These are phyloP conservation scores for Oreocharis arfaki DNA, from an alignment of 2,113 vertebrate genomes.

Conservation along the genomic window DNA sequence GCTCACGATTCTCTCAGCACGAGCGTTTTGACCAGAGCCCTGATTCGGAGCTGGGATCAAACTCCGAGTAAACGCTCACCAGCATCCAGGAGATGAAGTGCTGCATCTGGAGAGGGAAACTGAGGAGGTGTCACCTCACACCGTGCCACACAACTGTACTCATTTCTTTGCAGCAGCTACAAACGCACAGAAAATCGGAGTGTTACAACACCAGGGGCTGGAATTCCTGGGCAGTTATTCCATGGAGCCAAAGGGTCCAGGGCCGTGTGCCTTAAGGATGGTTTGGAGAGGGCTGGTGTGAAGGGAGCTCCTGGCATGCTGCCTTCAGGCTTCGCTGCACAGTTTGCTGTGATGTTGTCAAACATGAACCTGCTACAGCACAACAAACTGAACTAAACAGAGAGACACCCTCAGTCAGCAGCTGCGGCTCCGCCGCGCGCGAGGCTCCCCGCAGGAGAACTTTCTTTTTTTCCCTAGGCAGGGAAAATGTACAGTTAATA, in stretches of 20 bases:
- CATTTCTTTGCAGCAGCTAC: neutral
- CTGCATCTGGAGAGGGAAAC: neutral
- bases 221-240: neutral
- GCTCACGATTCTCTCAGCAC: neutral
- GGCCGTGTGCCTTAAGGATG: neutral
- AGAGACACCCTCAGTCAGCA: neutral
- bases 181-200: neutral
- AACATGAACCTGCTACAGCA: conserved; percentile 28
- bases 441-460: neutral
- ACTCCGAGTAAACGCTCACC: neutral
- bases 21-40: neutral
- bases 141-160: neutral
- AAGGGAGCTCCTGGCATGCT: neutral
- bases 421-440: neutral
- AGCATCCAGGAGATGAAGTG: neutral
- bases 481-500: neutral
- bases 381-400: neutral
- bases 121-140: neutral
- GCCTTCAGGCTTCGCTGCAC: neutral
- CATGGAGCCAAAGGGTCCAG: neutral
- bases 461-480: neutral
- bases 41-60: neutral
- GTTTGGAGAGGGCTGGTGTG: neutral
- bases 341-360: conserved; percentile 42
- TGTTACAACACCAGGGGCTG: neutral